phyloP scores from a whole-genome alignment of 2,797 vertebrate species.

The Cirrhinus molitorella region DNA sequence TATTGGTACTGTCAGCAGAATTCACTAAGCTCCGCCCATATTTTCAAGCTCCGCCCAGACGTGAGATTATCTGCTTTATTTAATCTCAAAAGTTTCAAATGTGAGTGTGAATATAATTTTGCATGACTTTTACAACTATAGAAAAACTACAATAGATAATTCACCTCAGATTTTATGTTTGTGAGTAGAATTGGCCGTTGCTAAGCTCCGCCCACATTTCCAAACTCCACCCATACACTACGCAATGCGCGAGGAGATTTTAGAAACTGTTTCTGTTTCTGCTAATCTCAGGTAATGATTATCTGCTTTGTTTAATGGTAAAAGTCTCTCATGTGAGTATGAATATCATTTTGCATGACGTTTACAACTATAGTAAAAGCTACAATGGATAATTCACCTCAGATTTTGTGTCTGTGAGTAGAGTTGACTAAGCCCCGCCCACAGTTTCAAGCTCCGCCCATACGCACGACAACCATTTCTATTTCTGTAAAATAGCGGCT shows the following conservation, averaged over 20 bases:
- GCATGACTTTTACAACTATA: too few species aligned
- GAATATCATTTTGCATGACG: too few species aligned
- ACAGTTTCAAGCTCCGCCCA: neutral
- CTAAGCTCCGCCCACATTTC: neutral
- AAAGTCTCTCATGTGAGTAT: too few species aligned
- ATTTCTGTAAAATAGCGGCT: too few species aligned
- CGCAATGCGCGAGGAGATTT: neutral
- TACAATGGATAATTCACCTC: neutral
- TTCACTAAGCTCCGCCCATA: too few species aligned
- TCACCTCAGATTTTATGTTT: too few species aligned
- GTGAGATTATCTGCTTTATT: neutral
- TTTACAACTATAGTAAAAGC: too few species aligned
- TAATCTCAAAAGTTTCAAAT: neutral
- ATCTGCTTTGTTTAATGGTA: neutral
- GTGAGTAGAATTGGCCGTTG: too few species aligned
- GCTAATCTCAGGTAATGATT: neutral
- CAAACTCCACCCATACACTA: neutral
- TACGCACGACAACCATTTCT: fast-evolving
- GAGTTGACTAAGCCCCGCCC: neutral
- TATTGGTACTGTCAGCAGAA: neutral
- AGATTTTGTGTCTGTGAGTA: neutral
- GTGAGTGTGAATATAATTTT: too few species aligned
- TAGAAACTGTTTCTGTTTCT: neutral
- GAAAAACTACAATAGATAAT: too few species aligned
- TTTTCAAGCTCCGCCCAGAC: too few species aligned